Conservation (phyloP, 2,888 invertebrate species). For the Cheiracanthium punctorium region DNA sequence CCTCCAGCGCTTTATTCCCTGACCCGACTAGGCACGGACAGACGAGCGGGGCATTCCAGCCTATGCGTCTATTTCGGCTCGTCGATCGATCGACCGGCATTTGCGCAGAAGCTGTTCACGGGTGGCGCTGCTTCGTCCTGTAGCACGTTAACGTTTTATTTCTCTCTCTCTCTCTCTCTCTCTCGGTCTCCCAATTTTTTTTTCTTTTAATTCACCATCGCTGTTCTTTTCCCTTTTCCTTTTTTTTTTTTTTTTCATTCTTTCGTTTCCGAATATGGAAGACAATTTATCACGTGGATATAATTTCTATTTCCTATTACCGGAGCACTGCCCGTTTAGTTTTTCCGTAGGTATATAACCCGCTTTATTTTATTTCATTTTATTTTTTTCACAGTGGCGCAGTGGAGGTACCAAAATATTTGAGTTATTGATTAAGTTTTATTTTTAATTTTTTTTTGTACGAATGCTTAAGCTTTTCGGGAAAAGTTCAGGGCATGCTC, state of each 20-base stretch:
- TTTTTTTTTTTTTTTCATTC: slow-evolving; percentile 4
- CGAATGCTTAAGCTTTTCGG: too few species aligned
- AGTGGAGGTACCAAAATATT: not conserved
- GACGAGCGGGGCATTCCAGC: slow-evolving; percentile 41
- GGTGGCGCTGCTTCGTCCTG: slow-evolving; percentile 45
- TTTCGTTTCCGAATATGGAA: slow-evolving; percentile 52
- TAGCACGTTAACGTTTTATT: slow-evolving; percentile 63
- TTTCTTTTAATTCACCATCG: slow-evolving; percentile 5
- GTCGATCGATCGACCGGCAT: slow-evolving; percentile 52
- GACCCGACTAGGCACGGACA: slow-evolving; percentile 55
- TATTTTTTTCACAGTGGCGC: not conserved
- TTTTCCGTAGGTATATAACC: not conserved
- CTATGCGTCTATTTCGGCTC: slow-evolving; percentile 46
- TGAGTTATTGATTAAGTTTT: not conserved
- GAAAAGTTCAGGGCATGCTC: too few species aligned
- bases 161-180: not conserved
- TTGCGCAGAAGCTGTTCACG: slow-evolving; percentile 43
- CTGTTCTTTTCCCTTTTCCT: slow-evolving; percentile 30
- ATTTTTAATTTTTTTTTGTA: too few species aligned
- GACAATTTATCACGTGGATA: slow-evolving; percentile 67
- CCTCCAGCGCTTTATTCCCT: slow-evolving; percentile 32
- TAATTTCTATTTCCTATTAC: slow-evolving; percentile 21
- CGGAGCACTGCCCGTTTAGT: slow-evolving; percentile 16
- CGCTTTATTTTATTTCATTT: not conserved
- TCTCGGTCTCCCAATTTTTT: not conserved